phyloP scores from a whole-genome alignment of 92 coral and sea anemone species.

The Actinernus sp. region DNA sequence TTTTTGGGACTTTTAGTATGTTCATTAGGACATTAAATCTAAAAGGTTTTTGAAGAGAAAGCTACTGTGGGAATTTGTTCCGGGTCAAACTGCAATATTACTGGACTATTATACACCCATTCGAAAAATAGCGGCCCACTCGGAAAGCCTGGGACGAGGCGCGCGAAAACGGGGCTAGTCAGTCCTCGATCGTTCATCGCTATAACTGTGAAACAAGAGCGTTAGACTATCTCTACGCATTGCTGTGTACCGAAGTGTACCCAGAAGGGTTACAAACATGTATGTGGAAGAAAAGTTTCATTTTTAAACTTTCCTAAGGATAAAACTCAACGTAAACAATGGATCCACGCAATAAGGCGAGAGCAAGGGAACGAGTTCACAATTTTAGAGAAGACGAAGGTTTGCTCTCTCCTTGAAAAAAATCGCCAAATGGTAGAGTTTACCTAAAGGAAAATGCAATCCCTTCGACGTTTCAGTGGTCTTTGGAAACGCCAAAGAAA shows the following conservation, averaged over 20 bases:
- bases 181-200: too few species aligned
- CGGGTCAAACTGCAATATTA: too few species aligned
- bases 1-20: too few species aligned
- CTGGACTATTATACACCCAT: too few species aligned
- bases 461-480: conserved; percentile 30
- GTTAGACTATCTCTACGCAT: too few species aligned
- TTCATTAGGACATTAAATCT: too few species aligned
- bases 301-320: conserved; percentile 58
- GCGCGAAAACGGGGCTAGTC: too few species aligned
- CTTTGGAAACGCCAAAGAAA: conserved; percentile 18
- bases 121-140: too few species aligned
- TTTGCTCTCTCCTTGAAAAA: conserved; percentile 66
- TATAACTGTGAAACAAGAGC: too few species aligned
- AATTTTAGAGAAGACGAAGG: conserved; percentile 29
- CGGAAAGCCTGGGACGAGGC: too few species aligned
- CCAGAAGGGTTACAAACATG: conserved; percentile 39
- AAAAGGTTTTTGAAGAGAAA: too few species aligned
- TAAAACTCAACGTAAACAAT: conserved; percentile 40
- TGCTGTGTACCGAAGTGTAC: conserved; percentile 64
- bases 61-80: too few species aligned
- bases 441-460: conserved; percentile 9
- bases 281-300: conserved; percentile 7
- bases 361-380: conserved; percentile 52
- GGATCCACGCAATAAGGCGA: conserved; percentile 61
- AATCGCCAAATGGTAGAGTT: conserved; percentile 18